Percentiles rank a stretch among this genome's conserved stretches.
Conservation (phyloP, 2,888 invertebrate genomes). For the Himalopsyche japonica region DNA sequence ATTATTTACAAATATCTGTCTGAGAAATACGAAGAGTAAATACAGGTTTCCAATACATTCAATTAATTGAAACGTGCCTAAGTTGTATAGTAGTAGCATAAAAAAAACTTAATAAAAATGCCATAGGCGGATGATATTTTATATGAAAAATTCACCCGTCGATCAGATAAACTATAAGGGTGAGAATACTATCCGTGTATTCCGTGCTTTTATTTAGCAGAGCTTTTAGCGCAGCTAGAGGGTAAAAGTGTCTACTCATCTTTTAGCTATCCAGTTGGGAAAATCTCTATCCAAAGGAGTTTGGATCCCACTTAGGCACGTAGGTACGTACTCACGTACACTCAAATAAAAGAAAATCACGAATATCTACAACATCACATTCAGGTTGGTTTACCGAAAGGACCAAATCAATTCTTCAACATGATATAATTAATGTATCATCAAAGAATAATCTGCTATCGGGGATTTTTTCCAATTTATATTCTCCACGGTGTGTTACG, state of each 20-base stretch:
- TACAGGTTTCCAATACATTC: not conserved
- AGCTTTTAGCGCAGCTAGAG: not conserved
- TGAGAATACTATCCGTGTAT: not conserved
- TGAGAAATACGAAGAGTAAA: not conserved
- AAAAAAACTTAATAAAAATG: not conserved
- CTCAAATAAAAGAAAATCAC: not conserved
- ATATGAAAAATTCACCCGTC: not conserved
- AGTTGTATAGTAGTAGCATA: not conserved
- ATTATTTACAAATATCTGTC: too few species aligned
- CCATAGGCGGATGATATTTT: not conserved
- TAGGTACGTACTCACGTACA: not conserved
- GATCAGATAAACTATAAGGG: not conserved
- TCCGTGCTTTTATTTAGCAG: not conserved
- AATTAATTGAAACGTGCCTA: constrained; percentile 26
- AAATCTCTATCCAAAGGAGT: constrained; percentile 18
- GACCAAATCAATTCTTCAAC: too few species aligned
- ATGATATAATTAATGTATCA: too few species aligned
- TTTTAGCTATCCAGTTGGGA: not conserved
- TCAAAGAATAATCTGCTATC: too few species aligned
- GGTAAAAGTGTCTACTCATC: not conserved
- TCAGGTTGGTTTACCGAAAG: not conserved
- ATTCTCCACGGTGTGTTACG: too few species aligned
- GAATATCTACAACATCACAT: not conserved
- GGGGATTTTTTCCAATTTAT: too few species aligned
- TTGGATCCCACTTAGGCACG: constrained; percentile 21